phyloP scores from a whole-genome alignment of 2,113 vertebrate genomes.

The Tursiops truncatus region DNA sequence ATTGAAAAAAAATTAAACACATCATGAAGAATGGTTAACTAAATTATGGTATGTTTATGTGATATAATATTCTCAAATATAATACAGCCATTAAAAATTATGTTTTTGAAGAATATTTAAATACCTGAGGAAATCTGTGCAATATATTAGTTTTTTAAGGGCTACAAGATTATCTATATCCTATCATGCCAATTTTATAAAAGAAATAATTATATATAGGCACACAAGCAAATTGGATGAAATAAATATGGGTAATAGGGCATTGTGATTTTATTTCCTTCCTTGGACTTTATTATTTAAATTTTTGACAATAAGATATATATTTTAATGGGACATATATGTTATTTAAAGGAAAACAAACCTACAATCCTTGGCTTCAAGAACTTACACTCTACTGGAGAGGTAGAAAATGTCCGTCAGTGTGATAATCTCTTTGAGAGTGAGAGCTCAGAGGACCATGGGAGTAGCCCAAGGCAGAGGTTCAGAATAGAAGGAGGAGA shows the following conservation, averaged over 20 bases:
- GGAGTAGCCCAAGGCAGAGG: background rate
- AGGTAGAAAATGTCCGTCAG: background rate
- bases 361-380: background rate
- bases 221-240: background rate
- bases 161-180: background rate
- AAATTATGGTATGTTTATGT: constrained; percentile 30
- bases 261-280: background rate
- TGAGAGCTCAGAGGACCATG: background rate
- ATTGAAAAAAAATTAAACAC: constrained; percentile 9
- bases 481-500: background rate
- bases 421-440: background rate
- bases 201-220: background rate
- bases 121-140: background rate
- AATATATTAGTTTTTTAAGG: background rate
- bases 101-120: constrained; percentile 40
- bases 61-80: constrained; percentile 26
- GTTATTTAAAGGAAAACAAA: constrained; percentile 10
- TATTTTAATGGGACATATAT: background rate
- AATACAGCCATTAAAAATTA: background rate
- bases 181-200: background rate
- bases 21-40: background rate
- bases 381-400: background rate
- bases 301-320: background rate
- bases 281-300: constrained; percentile 27
- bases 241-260: background rate